Percentiles rank a stretch among this genome's conserved stretches.
These are phyloP conservation scores for Mormyrus iriodes DNA, from an alignment of 2,113 vertebrate genomes.

Conservation along the genomic window DNA sequence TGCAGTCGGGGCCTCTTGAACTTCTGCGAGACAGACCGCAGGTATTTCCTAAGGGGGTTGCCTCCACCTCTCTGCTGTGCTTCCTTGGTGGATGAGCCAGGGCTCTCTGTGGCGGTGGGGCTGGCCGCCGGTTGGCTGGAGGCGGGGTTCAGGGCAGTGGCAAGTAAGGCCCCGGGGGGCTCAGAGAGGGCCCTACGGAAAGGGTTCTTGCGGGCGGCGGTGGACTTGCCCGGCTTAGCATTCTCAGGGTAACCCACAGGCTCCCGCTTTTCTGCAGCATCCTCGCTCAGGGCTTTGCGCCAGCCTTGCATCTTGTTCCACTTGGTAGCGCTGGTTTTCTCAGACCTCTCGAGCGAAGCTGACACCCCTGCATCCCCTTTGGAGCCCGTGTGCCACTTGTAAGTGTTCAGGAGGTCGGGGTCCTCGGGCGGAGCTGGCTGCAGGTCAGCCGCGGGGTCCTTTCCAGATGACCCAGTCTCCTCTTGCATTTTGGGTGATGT, in stretches of 20 bases:
- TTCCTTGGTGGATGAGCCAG: conserved; percentile 40
- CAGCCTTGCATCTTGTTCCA: conserved; percentile 71
- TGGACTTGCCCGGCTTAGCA: conserved; percentile 31
- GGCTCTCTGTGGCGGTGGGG: conserved; percentile 31
- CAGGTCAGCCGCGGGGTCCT: conserved; percentile 32
- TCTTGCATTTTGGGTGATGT: conserved; percentile 33
- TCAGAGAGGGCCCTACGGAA: conserved; percentile 76
- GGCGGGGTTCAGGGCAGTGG: conserved; percentile 28
- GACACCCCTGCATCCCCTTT: conserved; percentile 35
- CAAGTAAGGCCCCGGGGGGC: conserved; percentile 55
- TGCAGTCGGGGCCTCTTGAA: conserved; percentile 57
- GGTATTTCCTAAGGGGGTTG: conserved; percentile 63
- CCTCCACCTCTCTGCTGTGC: conserved; percentile 50
- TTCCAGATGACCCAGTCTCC: conserved; percentile 40
- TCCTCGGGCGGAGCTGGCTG: conserved; percentile 35
- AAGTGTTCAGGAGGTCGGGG: conserved; percentile 50
- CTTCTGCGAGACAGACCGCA: conserved; percentile 64
- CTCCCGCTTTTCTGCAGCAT: conserved; percentile 40
- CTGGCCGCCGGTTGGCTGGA: conserved; percentile 27
- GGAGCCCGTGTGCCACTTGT: conserved; percentile 64
- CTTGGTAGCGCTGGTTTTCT: conserved; percentile 53
- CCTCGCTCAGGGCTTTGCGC: conserved; percentile 69
- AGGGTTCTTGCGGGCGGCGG: conserved; percentile 58
- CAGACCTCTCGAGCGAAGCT: conserved; percentile 36
- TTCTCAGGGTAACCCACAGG: conserved; percentile 6